These are phyloP conservation scores for Drosophila miranda DNA, from an alignment of 1,140 invertebrate species.

Conservation along the genomic window DNA sequence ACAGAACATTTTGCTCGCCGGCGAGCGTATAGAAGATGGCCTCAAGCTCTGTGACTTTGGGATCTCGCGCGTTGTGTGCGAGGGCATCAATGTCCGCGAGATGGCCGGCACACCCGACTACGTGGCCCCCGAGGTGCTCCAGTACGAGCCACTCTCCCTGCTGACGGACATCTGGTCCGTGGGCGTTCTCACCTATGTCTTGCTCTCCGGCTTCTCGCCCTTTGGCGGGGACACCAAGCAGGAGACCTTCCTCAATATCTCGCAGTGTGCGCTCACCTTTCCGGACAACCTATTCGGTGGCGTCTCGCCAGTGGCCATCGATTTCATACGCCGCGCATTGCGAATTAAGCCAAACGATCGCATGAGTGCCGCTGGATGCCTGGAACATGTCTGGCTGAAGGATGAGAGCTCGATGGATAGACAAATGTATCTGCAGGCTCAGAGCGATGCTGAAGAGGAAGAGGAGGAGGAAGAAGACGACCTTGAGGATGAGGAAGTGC, in stretches of 20 bases:
- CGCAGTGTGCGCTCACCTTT: constrained; percentile 94
- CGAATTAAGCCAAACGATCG: constrained; percentile 91
- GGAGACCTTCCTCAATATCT: constrained; percentile 97
- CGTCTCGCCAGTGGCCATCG: constrained; percentile 91
- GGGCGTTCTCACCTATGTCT: too few species aligned
- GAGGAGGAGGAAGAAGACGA: constrained; percentile 53
- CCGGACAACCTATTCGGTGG: constrained; percentile 94
- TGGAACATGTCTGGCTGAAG: constrained; percentile 86
- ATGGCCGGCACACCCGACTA: too few species aligned
- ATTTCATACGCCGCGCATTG: constrained; percentile 93
- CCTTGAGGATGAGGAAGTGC: constrained; percentile 18
- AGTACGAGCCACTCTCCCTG: too few species aligned
- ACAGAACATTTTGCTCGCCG: too few species aligned
- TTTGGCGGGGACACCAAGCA: constrained; percentile 98
- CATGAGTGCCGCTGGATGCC: constrained; percentile 85
- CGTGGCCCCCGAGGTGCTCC: too few species aligned
- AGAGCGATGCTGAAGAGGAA: constrained; percentile 62
- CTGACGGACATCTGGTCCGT: too few species aligned
- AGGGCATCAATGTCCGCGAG: too few species aligned
- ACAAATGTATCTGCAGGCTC: constrained; percentile 71
- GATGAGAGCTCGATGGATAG: constrained; percentile 74
- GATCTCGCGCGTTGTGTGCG: too few species aligned
- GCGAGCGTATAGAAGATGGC: too few species aligned
- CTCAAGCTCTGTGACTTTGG: too few species aligned
- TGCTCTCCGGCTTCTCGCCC: too few species aligned